Base-by-base conservation (phyloP, 2,113 vertebrate species). In the Pollachius pollachius region DNA sequence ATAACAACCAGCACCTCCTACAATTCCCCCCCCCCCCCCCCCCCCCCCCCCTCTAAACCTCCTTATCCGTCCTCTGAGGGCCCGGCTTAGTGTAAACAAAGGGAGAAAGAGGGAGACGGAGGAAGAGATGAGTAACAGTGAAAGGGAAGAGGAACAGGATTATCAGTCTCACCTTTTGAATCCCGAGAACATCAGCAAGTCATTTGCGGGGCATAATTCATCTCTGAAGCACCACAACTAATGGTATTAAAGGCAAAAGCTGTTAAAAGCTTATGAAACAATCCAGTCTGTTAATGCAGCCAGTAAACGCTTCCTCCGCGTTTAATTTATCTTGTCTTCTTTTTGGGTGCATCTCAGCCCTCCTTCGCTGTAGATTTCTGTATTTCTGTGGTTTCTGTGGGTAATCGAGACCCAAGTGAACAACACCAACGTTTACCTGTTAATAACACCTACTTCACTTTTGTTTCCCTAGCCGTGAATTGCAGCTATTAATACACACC, bases 51-150 rank as follows among this genome's bases (percentile, higher is more conserved):
- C 63, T 64, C 84, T 88, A 90, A 90, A 87, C 77, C 89, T 82
- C 84, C 85, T 90, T 86, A 90, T 89, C 85, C 89, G 70, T 87
- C 84, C 86, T 82, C 80, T 73, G 79, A 80, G 81, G 89, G 85
- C 82, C 84, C 79, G 81, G 89, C 86, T 89, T 87, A 90, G 86
- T 83, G 87, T 87, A 90, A 89, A 88, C 87, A 90, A 89, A 88
- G 82, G 77, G 66, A 78, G 76, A 71, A 78, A 71, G 81, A 48
- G 69, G 15, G 63, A 81, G 78, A 80, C 84, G 78, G 88, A 77
- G 79, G 67, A 84, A 79, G 79, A 75, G 81, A 69, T 71, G 83
- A 87, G 84, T 62, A 23, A 13, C 60, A 27, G 65, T 7, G 83
- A 86, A 78, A 89, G 79, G 80, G 68, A 84, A 78, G 79, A 79